phyloP scores from a whole-genome alignment of 2,888 invertebrate species.

The Tetragnatha montana region DNA sequence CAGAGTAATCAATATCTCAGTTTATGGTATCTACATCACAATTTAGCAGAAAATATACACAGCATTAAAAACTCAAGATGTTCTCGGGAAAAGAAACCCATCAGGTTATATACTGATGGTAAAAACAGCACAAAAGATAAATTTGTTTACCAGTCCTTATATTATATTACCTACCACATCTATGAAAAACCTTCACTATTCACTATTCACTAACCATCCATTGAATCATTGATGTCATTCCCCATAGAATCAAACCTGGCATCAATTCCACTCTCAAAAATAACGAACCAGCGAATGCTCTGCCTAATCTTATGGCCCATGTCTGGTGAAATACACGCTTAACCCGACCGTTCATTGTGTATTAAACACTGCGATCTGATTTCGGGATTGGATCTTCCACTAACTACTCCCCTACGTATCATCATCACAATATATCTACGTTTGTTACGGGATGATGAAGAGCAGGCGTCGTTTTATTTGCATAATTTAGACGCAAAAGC shows the following conservation, averaged over 20 bases:
- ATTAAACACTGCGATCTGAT: slow-evolving; percentile 15
- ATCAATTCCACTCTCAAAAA: slow-evolving; percentile 35
- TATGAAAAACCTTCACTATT: too few relatives aligned
- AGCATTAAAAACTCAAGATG: too few relatives aligned
- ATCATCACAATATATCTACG: slow-evolving; percentile 32
- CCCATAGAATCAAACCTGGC: not conserved
- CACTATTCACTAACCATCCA: not conserved
- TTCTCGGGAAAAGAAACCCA: too few relatives aligned
- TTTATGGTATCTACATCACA: too few relatives aligned
- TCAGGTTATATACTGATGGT: too few relatives aligned
- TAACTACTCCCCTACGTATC: not conserved
- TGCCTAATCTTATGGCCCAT: too few relatives aligned
- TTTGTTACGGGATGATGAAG: slow-evolving; percentile 49
- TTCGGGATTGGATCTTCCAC: not conserved
- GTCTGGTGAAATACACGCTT: too few relatives aligned
- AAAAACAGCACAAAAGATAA: too few relatives aligned
- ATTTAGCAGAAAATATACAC: too few relatives aligned
- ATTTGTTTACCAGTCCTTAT: too few relatives aligned
- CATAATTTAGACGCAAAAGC: slow-evolving; percentile 27
- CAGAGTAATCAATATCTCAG: too few relatives aligned
- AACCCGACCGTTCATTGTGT: slow-evolving; percentile 8
- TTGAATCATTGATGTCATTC: not conserved
- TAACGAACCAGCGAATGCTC: not conserved
- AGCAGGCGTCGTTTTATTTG: slow-evolving; percentile 38
- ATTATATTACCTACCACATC: too few relatives aligned